Percentiles rank a stretch among this genome's conserved stretches.
Conservation (phyloP, 2,888 invertebrate species). For the Lamproptera curius region DNA sequence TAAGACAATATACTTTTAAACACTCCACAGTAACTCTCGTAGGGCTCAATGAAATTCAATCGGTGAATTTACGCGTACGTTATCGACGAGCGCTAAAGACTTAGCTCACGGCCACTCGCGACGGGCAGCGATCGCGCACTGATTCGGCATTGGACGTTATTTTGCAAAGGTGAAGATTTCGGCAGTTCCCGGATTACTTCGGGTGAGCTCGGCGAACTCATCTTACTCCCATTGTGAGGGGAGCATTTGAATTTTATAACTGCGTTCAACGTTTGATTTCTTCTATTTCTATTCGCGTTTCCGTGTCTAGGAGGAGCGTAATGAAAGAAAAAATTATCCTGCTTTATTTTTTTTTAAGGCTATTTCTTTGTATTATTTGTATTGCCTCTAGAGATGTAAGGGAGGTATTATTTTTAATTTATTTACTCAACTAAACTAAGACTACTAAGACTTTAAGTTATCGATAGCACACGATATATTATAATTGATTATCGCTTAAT, state of each 20-base stretch:
- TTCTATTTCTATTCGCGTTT: too few species aligned
- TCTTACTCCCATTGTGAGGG: slow-evolving; percentile 67
- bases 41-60: slow-evolving; percentile 47
- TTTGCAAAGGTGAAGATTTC: slow-evolving; percentile 73
- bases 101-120: slow-evolving; percentile 43
- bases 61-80: slow-evolving; percentile 39
- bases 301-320: too few species aligned
- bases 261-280: too few species aligned
- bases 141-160: slow-evolving; percentile 70
- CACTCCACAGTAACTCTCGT: slow-evolving; percentile 44
- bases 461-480: too few species aligned
- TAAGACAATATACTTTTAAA: slow-evolving; percentile 37
- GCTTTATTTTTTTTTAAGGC: too few species aligned
- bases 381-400: too few species aligned
- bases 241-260: slow-evolving; percentile 66
- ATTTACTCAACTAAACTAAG: too few species aligned
- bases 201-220: slow-evolving; percentile 55
- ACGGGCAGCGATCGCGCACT: slow-evolving; percentile 57
- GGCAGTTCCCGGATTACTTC: slow-evolving; percentile 54
- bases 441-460: too few species aligned
- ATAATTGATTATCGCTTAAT: too few species aligned
- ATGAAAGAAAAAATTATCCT: too few species aligned
- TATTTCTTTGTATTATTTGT: too few species aligned
- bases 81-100: slow-evolving; percentile 22
- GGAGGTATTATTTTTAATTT: too few species aligned